Evolutionary conservation across 2,113 vertebrate genomes (phyloP).

Genomic region (Oxyruncus cristatus): DNA sequence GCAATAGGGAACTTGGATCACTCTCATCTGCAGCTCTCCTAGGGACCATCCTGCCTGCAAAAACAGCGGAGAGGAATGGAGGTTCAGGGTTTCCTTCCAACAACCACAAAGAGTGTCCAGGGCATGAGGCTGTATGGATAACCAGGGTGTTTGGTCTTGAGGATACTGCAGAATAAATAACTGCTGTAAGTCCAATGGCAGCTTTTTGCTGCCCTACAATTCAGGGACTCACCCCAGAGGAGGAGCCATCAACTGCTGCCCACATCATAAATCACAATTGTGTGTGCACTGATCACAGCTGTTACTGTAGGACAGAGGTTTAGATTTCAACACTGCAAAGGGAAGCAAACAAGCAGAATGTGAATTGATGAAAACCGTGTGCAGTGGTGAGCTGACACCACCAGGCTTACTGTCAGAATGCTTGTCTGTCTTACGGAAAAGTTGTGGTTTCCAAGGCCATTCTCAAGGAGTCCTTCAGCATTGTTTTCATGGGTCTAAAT

Average conservation of each 20-base stretch:
- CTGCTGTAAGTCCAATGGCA: neutral
- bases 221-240: neutral
- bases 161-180: neutral
- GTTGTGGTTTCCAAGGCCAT: neutral
- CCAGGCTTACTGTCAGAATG: neutral
- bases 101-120: neutral
- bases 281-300: neutral
- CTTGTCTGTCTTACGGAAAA: neutral
- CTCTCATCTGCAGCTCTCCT: neutral
- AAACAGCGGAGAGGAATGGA: accelerated
- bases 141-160: neutral
- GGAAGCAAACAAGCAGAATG: neutral
- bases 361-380: neutral
- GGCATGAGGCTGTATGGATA: neutral
- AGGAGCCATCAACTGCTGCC: neutral
- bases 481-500: neutral
- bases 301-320: neutral
- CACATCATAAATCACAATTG: neutral
- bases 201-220: neutral
- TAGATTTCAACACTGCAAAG: neutral
- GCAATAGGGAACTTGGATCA: accelerated
- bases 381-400: neutral
- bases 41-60: neutral
- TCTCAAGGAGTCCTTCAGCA: neutral
- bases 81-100: neutral